Base-by-base conservation (phyloP, 1,140 invertebrate genomes). In the Tetranychus urticae region DNA sequence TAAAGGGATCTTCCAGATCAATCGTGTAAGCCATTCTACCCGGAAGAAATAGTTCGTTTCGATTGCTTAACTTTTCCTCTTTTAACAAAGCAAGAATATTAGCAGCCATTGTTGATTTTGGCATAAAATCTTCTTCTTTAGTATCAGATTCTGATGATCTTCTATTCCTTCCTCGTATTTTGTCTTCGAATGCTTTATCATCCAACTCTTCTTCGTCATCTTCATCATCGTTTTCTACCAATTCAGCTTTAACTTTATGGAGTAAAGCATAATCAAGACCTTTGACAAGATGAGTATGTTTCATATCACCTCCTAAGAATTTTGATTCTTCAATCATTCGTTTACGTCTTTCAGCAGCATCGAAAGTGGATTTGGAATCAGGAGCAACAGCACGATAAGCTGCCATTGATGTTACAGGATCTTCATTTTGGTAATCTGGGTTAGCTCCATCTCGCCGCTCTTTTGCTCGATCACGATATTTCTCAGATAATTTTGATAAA, bases 251-350 rank as follows among this genome's bases (percentile, higher is more conserved):
- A 68, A 91, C 88, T 76, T 98, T 98, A 72, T 98, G 91, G 56
- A 99, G 74, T n/a, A 99, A 74, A 7, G 94, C 94, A 76, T 96
- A 99, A 82, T 99, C 96, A 10, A 99, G 77, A 73, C 96, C 96
- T 77, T 98, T 98, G 59, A 99, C 94, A 77, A 99, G 93, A 76
- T 99, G 96, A 73, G 96, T 99, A 69, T 99, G 94, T 67, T 97
- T 92, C 85, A 99, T 97, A 73, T 99, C 96, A 81, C 96, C 96
- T 71, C 96, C 96, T 75, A 99, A 86, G 75, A 92, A 98, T 76
- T 99, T 99, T 0, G 94, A 98, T 73, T 98, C 92, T 73, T 97
- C 89, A 71, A 98, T 98, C 76, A 94, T 82, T 70, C 96, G 88
- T 45, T 89, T 80, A 48, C 93, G 77, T 54, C 90, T 77, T 74